Evolutionary conservation across 2,113 vertebrate genomes (phyloP).

Genomic region (Nothoprocta pentlandii): DNA sequence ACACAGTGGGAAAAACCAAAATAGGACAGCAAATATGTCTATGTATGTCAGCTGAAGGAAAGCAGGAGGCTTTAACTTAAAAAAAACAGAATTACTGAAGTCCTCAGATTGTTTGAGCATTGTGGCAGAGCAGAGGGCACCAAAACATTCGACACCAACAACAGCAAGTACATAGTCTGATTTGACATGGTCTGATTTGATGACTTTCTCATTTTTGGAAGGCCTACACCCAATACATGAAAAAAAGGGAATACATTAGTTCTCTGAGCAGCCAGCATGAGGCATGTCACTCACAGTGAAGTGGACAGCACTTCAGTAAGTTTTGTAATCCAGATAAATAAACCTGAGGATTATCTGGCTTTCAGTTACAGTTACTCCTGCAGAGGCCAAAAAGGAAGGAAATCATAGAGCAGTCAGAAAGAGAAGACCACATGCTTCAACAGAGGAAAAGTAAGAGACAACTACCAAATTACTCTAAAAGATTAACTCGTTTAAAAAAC

Average conservation of each 20-base stretch:
- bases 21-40: neutral
- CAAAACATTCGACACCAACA: no score
- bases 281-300: neutral
- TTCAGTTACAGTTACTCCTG: neutral
- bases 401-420: neutral
- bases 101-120: neutral
- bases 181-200: neutral
- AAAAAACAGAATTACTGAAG: neutral
- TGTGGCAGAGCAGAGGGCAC: neutral
- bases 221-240: neutral
- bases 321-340: neutral
- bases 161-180: no score
- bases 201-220: neutral
- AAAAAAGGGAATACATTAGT: rapidly evolving
- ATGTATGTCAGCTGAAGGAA: neutral
- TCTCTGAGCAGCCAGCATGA: neutral
- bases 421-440: neutral
- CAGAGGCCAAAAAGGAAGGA: neutral
- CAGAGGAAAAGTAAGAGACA: neutral
- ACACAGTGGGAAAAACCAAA: neutral
- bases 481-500: neutral
- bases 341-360: neutral
- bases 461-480: neutral
- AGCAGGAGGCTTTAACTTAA: neutral
- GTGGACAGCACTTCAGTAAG: neutral